These are phyloP conservation scores for Brachyhypopomus occidentalis DNA, from an alignment of 2,113 vertebrate genomes.

Conservation along the genomic window DNA sequence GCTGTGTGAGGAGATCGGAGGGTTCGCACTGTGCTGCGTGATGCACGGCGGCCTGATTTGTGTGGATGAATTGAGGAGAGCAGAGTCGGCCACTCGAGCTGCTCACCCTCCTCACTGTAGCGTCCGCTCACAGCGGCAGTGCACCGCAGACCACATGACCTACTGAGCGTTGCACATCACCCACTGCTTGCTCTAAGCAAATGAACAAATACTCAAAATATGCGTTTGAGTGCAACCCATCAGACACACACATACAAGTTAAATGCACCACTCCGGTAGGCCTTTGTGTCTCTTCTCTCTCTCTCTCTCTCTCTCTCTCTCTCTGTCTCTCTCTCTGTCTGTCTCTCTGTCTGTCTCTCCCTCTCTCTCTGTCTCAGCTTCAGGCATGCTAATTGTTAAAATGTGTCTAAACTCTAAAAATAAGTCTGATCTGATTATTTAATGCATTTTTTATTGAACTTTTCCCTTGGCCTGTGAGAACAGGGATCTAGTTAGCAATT, in stretches of 20 bases:
- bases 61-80: background rate
- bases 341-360: background rate
- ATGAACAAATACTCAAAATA: background rate
- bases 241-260: background rate
- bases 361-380: background rate
- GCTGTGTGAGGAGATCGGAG: background rate
- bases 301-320: background rate
- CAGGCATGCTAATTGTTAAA: background rate
- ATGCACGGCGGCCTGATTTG: no score
- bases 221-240: background rate
- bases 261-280: background rate
- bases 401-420: background rate
- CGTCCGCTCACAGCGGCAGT: background rate
- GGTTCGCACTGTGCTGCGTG: no score
- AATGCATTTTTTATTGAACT: background rate
- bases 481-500: constrained; percentile 2
- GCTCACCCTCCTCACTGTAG: no score
- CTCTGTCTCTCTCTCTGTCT: background rate
- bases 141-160: background rate
- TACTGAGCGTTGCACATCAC: background rate
- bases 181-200: background rate
- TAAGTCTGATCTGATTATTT: background rate
- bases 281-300: background rate
- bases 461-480: background rate
- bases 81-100: no score